These are phyloP conservation scores for Poeciliopsis paucimaculata DNA, from an alignment of 2,797 vertebrate species.

Conservation along the genomic window DNA sequence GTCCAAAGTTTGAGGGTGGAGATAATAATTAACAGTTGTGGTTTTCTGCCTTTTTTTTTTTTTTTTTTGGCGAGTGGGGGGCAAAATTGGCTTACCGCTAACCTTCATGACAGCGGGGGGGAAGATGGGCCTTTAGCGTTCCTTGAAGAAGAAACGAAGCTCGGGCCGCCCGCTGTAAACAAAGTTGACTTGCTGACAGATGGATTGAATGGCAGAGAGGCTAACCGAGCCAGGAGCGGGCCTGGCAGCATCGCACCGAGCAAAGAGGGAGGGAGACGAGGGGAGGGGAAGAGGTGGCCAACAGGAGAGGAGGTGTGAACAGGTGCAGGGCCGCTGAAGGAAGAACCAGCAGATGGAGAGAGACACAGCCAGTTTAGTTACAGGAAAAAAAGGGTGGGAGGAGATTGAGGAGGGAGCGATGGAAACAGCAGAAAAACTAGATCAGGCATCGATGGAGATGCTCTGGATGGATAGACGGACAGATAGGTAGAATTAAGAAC, in stretches of 20 bases:
- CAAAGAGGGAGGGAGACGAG: constrained; percentile 49
- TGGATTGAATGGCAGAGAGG: constrained; percentile 99
- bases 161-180: constrained; percentile 94
- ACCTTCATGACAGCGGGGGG: constrained; percentile 83
- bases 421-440: constrained; percentile 84
- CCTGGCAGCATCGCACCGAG: constrained; percentile 89
- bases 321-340: constrained; percentile 99
- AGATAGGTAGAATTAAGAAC: constrained; percentile 42
- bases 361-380: constrained; percentile 99
- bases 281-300: constrained; percentile 87
- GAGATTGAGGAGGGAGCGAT: constrained; percentile 77
- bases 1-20: constrained; percentile 25
- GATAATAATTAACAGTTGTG: constrained; percentile 48
- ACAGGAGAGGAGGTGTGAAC: constrained; percentile 99
- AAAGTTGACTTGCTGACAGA: constrained; percentile 99
- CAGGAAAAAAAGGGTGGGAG: constrained; percentile 90
- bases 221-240: constrained; percentile 97
- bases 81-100: constrained; percentile 58
- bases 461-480: constrained; percentile 64
- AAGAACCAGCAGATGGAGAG: constrained; percentile 99
- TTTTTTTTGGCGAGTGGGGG: too few relatives aligned
- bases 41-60: constrained; percentile 27
- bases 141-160: constrained; percentile 97
- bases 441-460: constrained; percentile 88
- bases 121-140: constrained; percentile 86